A percentile compares a stretch with the other conserved stretches of the same genome.
These are phyloP conservation scores for Spongilla lacustris DNA, from an alignment of 37 sponge, comb jelly and placozoan species.

Conservation along the genomic window DNA sequence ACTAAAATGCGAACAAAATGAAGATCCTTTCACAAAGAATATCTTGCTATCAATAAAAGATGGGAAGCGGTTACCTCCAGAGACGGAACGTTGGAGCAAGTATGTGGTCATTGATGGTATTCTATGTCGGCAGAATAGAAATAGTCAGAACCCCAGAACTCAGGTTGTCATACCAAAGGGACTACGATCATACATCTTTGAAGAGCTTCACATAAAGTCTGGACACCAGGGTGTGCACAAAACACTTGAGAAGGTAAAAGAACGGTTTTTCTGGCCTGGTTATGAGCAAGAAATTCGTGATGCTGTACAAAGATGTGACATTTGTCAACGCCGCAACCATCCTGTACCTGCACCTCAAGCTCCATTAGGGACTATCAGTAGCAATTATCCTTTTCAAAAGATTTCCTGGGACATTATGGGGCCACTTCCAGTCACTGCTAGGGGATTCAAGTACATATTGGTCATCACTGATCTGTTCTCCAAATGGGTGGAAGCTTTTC, in stretches of 20 bases:
- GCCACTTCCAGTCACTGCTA: conserved; percentile 7
- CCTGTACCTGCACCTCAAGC: too few relatives aligned
- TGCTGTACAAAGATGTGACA: not conserved
- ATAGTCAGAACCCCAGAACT: not conserved
- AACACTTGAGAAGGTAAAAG: conserved; percentile 13
- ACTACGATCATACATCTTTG: too few relatives aligned
- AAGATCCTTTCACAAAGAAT: not conserved
- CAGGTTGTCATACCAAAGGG: conserved; percentile 5
- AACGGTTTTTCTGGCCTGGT: conserved; percentile 34
- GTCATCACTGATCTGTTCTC: conserved; percentile 35
- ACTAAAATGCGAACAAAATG: not conserved
- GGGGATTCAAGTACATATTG: conserved; percentile 24
- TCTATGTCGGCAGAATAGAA: not conserved
- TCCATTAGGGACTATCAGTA: too few relatives aligned
- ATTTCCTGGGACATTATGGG: conserved; percentile 38
- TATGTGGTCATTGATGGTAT: not conserved
- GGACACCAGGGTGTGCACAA: conserved; percentile 24
- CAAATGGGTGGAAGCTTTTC: conserved; percentile 47
- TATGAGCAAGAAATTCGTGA: conserved; percentile 1
- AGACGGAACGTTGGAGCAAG: not conserved
- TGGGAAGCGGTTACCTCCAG: not conserved
- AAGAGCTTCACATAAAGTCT: not conserved
- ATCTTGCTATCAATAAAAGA: not conserved
- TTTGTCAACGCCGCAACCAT: conserved; percentile 15
- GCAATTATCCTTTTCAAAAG: conserved; percentile 17